Conservation (phyloP, 2,113 vertebrate genomes). For the Mastomys natalensis region DNA sequence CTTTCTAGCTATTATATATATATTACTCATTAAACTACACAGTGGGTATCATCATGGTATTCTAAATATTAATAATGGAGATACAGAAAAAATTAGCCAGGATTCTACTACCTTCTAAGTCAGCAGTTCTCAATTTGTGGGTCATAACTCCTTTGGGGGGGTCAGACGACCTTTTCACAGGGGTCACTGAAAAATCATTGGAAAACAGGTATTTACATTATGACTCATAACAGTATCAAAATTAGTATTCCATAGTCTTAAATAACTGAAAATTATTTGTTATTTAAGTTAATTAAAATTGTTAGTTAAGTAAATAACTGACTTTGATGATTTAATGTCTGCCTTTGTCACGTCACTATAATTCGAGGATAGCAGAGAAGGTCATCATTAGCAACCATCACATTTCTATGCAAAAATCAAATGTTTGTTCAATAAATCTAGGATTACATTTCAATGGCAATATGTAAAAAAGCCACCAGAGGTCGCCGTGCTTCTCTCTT, state of each 20-base stretch:
- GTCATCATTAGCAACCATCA: background rate
- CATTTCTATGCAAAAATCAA: background rate
- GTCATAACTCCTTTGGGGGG: background rate
- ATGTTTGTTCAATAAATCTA: background rate
- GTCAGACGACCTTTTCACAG: background rate
- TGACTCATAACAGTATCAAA: background rate
- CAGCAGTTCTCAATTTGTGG: background rate
- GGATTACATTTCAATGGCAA: background rate
- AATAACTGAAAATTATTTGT: no score
- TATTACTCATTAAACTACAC: background rate
- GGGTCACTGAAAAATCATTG: background rate
- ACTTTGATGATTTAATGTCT: background rate
- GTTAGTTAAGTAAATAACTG: background rate
- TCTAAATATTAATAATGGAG: constrained; percentile 21
- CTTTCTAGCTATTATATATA: background rate
- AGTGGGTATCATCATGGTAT: background rate
- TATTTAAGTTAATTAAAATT: no score
- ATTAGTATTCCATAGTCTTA: no score
- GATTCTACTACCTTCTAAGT: background rate
- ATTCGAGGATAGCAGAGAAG: constrained; percentile 25
- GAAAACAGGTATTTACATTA: background rate
- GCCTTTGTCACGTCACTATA: background rate
- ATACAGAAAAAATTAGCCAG: background rate
- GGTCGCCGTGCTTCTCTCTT: constrained; percentile 60
- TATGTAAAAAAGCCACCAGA: constrained; percentile 43